Base-by-base conservation (phyloP, 92 coral and sea anemone genomes). In the Desmophyllum pertusum region DNA sequence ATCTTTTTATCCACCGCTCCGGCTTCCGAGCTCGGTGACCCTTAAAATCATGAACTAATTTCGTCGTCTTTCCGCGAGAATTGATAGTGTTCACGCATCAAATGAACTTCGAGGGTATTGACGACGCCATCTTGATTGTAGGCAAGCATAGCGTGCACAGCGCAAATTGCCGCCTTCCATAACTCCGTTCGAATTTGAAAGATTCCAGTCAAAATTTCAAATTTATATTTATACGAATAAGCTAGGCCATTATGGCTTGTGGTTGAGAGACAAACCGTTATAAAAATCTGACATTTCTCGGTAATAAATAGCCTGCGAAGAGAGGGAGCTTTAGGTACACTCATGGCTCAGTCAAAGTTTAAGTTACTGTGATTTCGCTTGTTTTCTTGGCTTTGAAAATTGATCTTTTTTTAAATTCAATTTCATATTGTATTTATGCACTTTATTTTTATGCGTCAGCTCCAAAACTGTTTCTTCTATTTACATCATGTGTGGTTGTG, bases 121-220 rank as follows among this genome's bases (percentile, higher is more conserved):
- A 35, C 73, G 35, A 23, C 73, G 73, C 73, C 45, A 67, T 67
- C n/a, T 67, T 67, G 73, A 67, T 37, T 67, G 4, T 25, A 13
- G 4, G 45, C 27, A 67, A 18, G 42, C 42, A 1, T 8, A 18
- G 13, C 42, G 15, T 15, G 10, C 25, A 59, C n/a, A n/a, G n/a
- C n/a, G n/a, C n/a, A n/a, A n/a, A n/a, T n/a, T n/a, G n/a, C n/a
- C n/a, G n/a, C n/a, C n/a, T n/a, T n/a, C n/a, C n/a, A n/a, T n/a
- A n/a, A n/a, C n/a, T n/a, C n/a, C n/a, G n/a, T n/a, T 59, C 31
- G 35, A 59, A 59, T 25, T 59, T 59, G 35, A 27, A 25, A 25
- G 65, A 25, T 29, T 59, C 10, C n/a, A n/a, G n/a, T 59, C 15
- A 25, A 25, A 27, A 27, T 27, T 27, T 25, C 3, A 25, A 25